Percentiles rank a stretch among this genome's conserved stretches.
Evolutionary conservation across 2,888 invertebrate genomes (phyloP).

Genomic region (Prostheceraeus crozeri): DNA sequence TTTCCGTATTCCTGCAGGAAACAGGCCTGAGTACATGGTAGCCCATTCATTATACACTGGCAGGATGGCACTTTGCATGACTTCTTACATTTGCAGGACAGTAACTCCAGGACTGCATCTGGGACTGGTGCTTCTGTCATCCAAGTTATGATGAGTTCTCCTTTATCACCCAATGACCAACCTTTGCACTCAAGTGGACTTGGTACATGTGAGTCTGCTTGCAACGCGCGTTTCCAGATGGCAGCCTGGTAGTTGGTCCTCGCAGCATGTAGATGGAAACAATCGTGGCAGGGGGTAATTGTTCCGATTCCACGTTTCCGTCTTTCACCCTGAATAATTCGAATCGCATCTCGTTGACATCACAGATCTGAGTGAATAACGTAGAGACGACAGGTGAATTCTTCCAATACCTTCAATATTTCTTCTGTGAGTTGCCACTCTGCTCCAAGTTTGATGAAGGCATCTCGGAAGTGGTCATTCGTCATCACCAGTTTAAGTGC

Average conservation of each 20-base stretch:
- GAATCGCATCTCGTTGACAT: no score
- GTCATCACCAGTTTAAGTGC: neutral
- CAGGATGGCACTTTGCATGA: neutral
- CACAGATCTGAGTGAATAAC: slow-evolving; percentile 1
- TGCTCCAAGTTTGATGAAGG: slow-evolving; percentile 2
- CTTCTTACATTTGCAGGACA: neutral
- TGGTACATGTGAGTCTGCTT: slow-evolving; percentile 35
- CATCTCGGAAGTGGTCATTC: neutral
- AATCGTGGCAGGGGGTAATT: no score
- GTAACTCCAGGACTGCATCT: neutral
- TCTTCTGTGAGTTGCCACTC: neutral
- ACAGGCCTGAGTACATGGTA: no score
- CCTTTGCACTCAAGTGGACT: slow-evolving; percentile 33
- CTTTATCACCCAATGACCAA: slow-evolving; percentile 31
- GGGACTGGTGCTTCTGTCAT: neutral
- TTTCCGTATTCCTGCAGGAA: no score
- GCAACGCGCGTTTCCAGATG: slow-evolving; percentile 37
- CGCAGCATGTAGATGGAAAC: slow-evolving; percentile 13
- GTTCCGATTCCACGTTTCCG: slow-evolving; percentile 15
- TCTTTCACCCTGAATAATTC: neutral
- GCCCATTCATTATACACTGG: no score
- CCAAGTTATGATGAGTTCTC: no score
- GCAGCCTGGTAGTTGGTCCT: slow-evolving; percentile 40
- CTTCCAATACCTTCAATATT: neutral
- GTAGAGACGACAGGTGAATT: slow-evolving; percentile 12